Evolutionary conservation across 2,797 vertebrate species (phyloP), one percentile per base, ranked within the genome.

Genomic region (Typhlichthys eigenmanni): DNA sequence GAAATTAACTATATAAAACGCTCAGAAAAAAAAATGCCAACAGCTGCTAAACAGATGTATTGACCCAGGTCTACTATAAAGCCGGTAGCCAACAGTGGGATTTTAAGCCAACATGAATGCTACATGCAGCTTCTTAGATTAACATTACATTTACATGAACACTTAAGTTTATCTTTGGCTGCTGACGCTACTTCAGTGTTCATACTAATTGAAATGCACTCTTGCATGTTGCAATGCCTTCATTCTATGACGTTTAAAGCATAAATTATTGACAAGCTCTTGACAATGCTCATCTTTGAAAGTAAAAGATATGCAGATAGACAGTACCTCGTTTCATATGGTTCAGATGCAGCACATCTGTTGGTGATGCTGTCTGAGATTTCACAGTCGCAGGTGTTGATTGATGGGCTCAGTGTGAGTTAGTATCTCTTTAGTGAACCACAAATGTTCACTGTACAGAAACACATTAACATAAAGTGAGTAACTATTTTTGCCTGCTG

Each of bases 1-100:
- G 49, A 19, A 38, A 47, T 63, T 17, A 65, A 49, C 58, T 53
- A 63, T 60, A 47, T 57, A 8, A n/a, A n/a, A 53, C 58, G 53
- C 45, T 52, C n/a, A 62, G 5, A 19, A 38, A 10, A 4, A 62
- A 56, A 17, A 38, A 11, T 43, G 16, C 12, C 45, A 47, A 11
- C 66, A 51, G 55, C 54, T 69, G 66, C 54, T 32, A 1, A 48
- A 32, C 54, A 62, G 66, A 16, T 45, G 11, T 8, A 49, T 29
- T 13, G 29, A 4, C 2, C 58, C 4, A 47, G 0, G 16, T 29
- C 24, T 1, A 11, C 16, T 19, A 4, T 29, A 34, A 1, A 60
- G 0, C 50, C 19, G 5, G 13, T 8, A 38, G 34, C 34, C 34
- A 7, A 38, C 38, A 38, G 34, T 9, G 38, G 38, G 9, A 38